phyloP scores from a whole-genome alignment of 2,888 invertebrate species.

The Cerceris rybyensis region DNA sequence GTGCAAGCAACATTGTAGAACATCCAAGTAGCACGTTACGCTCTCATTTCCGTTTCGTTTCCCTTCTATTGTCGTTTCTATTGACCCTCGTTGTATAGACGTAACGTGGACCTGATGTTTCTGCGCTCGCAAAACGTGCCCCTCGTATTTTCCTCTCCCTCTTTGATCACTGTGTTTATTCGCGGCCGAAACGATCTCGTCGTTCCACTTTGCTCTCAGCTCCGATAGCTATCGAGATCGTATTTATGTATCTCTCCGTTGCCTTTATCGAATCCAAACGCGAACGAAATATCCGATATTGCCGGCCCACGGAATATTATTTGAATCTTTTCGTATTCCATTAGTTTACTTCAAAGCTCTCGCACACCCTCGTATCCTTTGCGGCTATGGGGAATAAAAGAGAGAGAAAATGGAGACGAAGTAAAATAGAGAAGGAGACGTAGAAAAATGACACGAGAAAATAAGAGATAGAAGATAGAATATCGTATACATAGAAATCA shows the following conservation, averaged over 20 bases:
- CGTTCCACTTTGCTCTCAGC: slow-evolving; percentile 20
- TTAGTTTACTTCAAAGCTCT: background rate
- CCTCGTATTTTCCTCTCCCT: slow-evolving; percentile 24
- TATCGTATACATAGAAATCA: too few species aligned
- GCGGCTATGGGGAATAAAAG: too few species aligned
- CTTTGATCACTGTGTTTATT: slow-evolving; percentile 35
- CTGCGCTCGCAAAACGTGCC: slow-evolving; percentile 32
- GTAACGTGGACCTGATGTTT: slow-evolving; percentile 43
- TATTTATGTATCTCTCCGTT: background rate
- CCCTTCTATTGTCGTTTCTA: slow-evolving; percentile 44
- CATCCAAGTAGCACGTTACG: slow-evolving; percentile 21
- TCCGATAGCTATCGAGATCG: slow-evolving; percentile 16
- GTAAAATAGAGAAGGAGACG: too few species aligned
- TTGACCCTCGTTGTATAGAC: slow-evolving; percentile 35
- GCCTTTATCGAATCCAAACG: background rate
- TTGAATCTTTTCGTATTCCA: background rate
- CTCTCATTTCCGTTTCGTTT: slow-evolving; percentile 49
- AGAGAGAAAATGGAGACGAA: too few species aligned
- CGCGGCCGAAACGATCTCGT: slow-evolving; percentile 21
- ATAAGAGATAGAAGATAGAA: too few species aligned
- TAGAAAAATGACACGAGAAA: too few species aligned
- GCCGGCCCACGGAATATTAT: background rate
- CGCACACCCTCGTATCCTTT: too few species aligned
- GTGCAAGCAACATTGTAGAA: slow-evolving; percentile 3
- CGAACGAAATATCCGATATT: background rate